Evolutionary conservation across 2,113 vertebrate species (phyloP).

Genomic region (Rattus rattus): DNA sequence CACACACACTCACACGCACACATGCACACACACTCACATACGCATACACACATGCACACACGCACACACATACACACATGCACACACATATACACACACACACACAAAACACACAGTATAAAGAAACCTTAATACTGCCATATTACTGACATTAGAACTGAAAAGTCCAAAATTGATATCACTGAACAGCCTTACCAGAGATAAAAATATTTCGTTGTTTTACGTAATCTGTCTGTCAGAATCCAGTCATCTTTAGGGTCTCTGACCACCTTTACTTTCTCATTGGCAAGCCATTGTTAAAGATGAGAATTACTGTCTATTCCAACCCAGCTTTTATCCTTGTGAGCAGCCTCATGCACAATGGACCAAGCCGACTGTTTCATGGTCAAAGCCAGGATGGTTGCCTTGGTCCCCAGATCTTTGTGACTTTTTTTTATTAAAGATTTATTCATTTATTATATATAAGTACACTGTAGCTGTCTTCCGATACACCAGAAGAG

Average conservation of each 20-base stretch:
- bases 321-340: not conserved
- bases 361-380: accelerated
- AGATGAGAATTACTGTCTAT: not conserved
- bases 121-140: not conserved
- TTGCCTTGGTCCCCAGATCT: not conserved
- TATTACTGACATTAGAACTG: not conserved
- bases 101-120: not conserved
- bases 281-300: not conserved
- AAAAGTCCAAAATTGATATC: not conserved
- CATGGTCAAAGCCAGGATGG: accelerated
- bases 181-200: not conserved
- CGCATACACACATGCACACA: too few relatives aligned
- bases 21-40: too few relatives aligned
- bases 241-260: not conserved
- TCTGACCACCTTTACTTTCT: not conserved
- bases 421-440: too few relatives aligned
- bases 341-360: not conserved
- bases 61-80: too few relatives aligned
- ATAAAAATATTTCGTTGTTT: not conserved
- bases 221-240: not conserved
- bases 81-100: too few relatives aligned
- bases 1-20: too few relatives aligned
- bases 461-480: too few relatives aligned
- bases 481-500: too few relatives aligned
- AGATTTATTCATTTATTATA: too few relatives aligned